Evolutionary conservation across 2,888 invertebrate genomes (phyloP), one percentile per base, ranked within the genome.

Genomic region (Siphonodentalium dalli): DNA sequence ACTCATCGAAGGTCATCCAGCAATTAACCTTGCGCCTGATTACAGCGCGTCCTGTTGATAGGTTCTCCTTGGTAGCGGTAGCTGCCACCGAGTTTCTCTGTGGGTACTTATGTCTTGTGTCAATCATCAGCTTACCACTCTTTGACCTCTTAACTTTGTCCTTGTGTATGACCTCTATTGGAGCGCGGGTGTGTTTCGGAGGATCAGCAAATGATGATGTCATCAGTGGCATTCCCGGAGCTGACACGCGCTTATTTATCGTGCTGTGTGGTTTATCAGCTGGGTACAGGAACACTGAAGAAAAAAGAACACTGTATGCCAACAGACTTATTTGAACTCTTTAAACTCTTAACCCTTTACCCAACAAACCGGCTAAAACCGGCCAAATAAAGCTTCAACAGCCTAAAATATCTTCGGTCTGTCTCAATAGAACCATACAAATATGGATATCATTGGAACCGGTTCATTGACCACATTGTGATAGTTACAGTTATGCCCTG

Each of bases 1-100:
- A 79, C 46, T 78, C 74, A 48, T 79, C 78, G 68, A 76, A 79
- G 1, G 75, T 69, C 75, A 79, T 74, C 78, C 79, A 78, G 54
- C 73, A 74, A 62, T 79, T 72, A 0, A 74, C 69, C 46, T 66
- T 65, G 11, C 72, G 54, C 9, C 65, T 49, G 15, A 79, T 68
- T 2, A 72, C 50, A 3, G 79, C 78, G 23, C 66, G 61, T 2
- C 79, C 79, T 5, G 78, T 77, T 9, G 76, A 76, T 54, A 79
- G 53, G 24, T 69, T 68, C 50, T 73, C 66, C 47, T 71, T 74
- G 27, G 58, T 57, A 1, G 58, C 67, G 7, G 61, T 49, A 2
- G 73, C 55, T 0, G 59, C 56, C 11, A 72, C 67, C 21, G 41
- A 49, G 9, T 63, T 45, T 24, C 47, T 54, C 13, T 57, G 42